A percentile compares a stretch with the other conserved stretches of the same genome.
These are phyloP conservation scores for Heliconius hermathena DNA, from an alignment of 1,140 invertebrate species.

Conservation along the genomic window DNA sequence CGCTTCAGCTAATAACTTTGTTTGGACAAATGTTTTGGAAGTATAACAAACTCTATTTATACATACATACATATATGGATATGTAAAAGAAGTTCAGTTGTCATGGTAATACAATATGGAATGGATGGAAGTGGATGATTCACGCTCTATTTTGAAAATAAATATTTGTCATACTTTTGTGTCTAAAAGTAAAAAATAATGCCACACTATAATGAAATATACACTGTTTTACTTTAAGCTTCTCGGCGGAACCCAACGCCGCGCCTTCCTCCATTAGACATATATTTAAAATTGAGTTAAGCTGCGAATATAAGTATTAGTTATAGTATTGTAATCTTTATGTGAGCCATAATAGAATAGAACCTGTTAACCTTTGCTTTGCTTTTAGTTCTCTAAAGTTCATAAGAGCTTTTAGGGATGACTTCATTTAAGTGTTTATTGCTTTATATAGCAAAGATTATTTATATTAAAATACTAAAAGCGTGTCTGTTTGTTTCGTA, in stretches of 20 bases:
- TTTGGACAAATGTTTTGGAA: slow-evolving; percentile 27
- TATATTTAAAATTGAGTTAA: background rate
- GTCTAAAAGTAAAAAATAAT: background rate
- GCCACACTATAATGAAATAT: too few species aligned
- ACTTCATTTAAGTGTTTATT: slow-evolving; percentile 28
- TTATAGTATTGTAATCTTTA: background rate
- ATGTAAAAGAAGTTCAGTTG: slow-evolving; percentile 4
- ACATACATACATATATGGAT: background rate
- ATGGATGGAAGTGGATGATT: background rate
- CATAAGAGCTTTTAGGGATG: slow-evolving; percentile 18
- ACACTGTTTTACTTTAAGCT: background rate
- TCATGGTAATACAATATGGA: background rate
- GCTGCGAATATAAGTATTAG: background rate
- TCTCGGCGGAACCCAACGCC: too few species aligned
- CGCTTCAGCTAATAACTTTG: slow-evolving; percentile 33
- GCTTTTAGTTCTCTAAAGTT: slow-evolving; percentile 18
- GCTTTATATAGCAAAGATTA: background rate
- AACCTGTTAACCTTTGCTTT: slow-evolving; percentile 2
- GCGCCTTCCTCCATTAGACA: background rate
- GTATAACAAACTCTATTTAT: background rate
- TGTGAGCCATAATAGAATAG: background rate
- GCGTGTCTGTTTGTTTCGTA: background rate
- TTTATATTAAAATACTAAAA: background rate
- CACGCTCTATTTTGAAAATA: slow-evolving; percentile 2
- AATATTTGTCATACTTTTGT: background rate